Percentiles rank a stretch among this genome's conserved stretches.
Evolutionary conservation across 2,113 vertebrate species (phyloP).

Genomic region (Psophia crepitans): DNA sequence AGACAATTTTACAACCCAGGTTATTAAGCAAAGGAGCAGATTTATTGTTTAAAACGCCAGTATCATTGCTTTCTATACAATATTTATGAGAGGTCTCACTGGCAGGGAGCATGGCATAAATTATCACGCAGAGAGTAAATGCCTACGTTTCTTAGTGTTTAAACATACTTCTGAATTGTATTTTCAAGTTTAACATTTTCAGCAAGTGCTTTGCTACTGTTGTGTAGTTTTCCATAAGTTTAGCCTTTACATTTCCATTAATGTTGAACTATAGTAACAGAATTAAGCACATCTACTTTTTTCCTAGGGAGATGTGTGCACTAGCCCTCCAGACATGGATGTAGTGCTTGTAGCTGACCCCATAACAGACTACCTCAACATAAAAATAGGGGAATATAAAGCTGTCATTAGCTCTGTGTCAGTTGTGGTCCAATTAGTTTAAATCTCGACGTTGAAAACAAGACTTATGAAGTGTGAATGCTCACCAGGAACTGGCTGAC

Average conservation of each 20-base stretch:
- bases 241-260: background rate
- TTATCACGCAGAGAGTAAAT: background rate
- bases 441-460: background rate
- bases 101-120: background rate
- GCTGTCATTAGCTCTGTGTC: background rate
- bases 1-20: slow-evolving; percentile 13
- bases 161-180: background rate
- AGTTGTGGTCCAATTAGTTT: background rate
- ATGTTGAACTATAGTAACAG: background rate
- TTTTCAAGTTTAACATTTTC: background rate
- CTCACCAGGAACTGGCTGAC: background rate
- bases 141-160: background rate
- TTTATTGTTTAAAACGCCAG: background rate
- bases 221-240: background rate
- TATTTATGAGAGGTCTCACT: background rate
- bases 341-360: background rate
- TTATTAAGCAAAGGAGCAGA: background rate
- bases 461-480: background rate
- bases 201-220: background rate
- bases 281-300: background rate
- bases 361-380: background rate
- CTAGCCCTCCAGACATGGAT: background rate
- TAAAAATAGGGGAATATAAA: background rate
- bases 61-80: background rate
- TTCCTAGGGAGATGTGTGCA: background rate